Percentiles rank a stretch among this genome's conserved stretches.
Conservation (phyloP, 2,113 vertebrate genomes). For the Aldabrachelys gigantea region DNA sequence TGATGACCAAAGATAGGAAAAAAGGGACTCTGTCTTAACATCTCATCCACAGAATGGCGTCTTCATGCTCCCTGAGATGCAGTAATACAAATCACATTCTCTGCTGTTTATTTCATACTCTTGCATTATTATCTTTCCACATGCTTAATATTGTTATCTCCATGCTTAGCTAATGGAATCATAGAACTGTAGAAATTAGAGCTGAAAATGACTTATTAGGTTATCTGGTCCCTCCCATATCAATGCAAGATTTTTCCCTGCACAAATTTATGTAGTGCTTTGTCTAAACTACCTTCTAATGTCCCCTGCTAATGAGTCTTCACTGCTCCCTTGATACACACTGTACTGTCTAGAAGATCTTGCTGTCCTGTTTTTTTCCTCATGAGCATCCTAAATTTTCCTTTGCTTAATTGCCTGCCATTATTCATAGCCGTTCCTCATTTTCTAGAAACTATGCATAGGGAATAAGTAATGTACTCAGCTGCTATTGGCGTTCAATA, state of each 20-base stretch:
- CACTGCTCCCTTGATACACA: not conserved
- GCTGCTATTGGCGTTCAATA: not conserved
- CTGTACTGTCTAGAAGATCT: not conserved
- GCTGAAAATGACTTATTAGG: not conserved
- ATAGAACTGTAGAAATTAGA: not conserved
- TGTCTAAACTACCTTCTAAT: not conserved
- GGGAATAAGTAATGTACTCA: not conserved
- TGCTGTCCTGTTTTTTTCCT: not conserved
- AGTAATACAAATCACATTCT: not conserved
- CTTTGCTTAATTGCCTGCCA: not conserved
- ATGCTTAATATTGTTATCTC: not conserved
- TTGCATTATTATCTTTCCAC: not conserved
- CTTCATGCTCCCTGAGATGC: fast-evolving
- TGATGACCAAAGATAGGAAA: not conserved
- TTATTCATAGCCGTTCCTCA: not conserved
- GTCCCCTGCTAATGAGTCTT: not conserved
- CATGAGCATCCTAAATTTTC: not conserved
- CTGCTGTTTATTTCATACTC: not conserved
- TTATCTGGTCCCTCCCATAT: not conserved
- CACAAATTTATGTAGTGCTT: not conserved
- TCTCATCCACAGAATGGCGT: not conserved
- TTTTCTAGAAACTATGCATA: not conserved
- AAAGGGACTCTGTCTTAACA: not conserved
- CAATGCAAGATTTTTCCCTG: not conserved
- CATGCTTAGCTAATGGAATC: not conserved